Base-by-base conservation (phyloP, 2,888 invertebrate species). In the Agrenia bidenticulata region DNA sequence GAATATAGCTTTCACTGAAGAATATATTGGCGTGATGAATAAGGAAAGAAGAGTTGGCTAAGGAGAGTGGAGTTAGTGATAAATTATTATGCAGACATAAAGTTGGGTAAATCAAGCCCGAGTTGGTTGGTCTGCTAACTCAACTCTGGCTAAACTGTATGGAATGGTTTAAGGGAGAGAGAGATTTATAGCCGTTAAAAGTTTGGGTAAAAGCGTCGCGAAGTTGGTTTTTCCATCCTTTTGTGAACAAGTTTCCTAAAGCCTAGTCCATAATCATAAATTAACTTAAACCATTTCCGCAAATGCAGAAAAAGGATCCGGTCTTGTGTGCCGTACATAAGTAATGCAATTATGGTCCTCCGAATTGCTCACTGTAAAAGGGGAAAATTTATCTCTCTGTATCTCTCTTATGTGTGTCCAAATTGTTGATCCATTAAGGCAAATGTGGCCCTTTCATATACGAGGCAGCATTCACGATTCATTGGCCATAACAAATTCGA, bases 401-500 rank as follows among this genome's bases (percentile, higher is more conserved):
- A 32, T 32, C 32, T 32, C 32, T 32, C 32, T 11, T 32, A 41
- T 61, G 51, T 54, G 56, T 56, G 56, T 61, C 66, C 64, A 72
- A 72, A 74, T 72, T 70, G 70, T 72, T 70, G 66, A 66, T 72
- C 72, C 70, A 70, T 72, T 71, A 70, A 68, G 68, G 66, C 50
- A 64, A 68, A 72, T 67, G 66, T 67, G 67, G 32, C 32, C 61
- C 66, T 63, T 64, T 71, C 67, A 64, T 69, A 66, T 61, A 64
- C 32, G 32, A 32, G 32, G 11, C 61, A 50, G 57, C 49, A 72
- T 70, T 69, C 72, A 74, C 74, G 74, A 74, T 67, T 68, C 74
- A 74, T 74, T 72, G 74, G 73, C 70, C 70, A 67, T 72, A 72
- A 74, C 74, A 74, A 74, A 74, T 74, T 72, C 70, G 66, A 69